Conservation (phyloP, 2,113 vertebrate genomes). For the Cathartes aura region DNA sequence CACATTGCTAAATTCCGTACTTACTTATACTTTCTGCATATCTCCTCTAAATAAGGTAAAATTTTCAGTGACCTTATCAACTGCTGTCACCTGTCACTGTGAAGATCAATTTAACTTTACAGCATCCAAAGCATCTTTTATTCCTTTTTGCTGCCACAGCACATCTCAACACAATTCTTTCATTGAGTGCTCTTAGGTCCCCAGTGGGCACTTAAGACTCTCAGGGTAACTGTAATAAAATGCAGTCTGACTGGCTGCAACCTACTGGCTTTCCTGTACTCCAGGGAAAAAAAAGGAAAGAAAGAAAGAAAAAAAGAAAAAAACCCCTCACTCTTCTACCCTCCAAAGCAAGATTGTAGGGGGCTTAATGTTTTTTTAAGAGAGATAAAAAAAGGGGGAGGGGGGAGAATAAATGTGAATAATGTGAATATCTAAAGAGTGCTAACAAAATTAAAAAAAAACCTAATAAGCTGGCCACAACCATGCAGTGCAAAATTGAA, state of each 20-base stretch:
- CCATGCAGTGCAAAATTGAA: not conserved
- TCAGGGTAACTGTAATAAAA: not conserved
- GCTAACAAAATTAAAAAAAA: not conserved
- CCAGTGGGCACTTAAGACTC: not conserved
- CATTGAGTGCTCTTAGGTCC: not conserved
- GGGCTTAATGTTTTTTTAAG: not conserved
- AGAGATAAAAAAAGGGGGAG: not conserved
- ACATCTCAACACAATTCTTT: not conserved
- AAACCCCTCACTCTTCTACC: not conserved
- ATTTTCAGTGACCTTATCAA: not conserved
- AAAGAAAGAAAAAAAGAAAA: not conserved
- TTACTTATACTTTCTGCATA: not conserved
- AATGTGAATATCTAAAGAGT: not conserved
- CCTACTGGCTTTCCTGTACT: not conserved
- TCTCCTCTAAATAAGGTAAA: not conserved
- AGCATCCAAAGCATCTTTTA: not conserved
- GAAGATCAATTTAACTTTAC: not conserved
- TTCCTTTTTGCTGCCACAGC: not conserved
- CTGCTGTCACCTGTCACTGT: not conserved
- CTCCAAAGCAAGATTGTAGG: not conserved
- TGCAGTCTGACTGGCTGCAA: not conserved
- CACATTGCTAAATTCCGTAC: not conserved
- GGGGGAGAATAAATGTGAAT: not conserved
- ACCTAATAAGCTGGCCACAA: not conserved
- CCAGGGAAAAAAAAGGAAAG: rapidly evolving